Base-by-base conservation (phyloP, 2,888 invertebrate species). In the Catocala nupta region DNA sequence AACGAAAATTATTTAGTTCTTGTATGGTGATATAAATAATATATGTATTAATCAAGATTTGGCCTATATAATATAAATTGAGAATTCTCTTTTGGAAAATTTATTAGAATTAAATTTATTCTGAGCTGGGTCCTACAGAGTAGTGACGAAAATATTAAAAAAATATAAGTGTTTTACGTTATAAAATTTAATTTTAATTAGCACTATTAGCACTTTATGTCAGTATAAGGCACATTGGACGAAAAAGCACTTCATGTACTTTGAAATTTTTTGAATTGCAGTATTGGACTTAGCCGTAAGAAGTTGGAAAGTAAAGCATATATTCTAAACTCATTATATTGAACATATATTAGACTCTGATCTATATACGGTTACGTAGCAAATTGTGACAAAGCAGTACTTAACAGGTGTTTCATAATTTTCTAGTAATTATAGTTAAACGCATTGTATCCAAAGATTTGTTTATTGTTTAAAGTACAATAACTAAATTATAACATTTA, bases 241-340 rank as follows among this genome's bases (percentile, higher is more conserved):
- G 66, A 73, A 71, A 70, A 70, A 72, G 68, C 77, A 81, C 78
- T 67, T 63, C 63, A 73, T 79, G 72, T 75, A 78, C 69, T 77
- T 73, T 75, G 63, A 67, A 61, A 64, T 71, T 64, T 70, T 68
- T 69, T 75, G 33, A 68, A 65, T 71, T 65, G 65, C 75, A 77
- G 44, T 73, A 74, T 76, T 71, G 54, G 72, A 73, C 53, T 66
- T 78, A 80, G 80, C 71, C 61, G 36, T 80, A 80, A 80, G 80
- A 65, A 63, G 52, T 69, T 71, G 71, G 77, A 77, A 84, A 77
- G 92, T 92, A 89, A 92, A 92, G 92, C 92, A 92, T 90, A 90
- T 92, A 92, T 93, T 92, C 91, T 92, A 92, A 92, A 93, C 81
- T 90, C 86, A 87, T 87, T 87, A 78, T 88, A 88, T 87, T 79